Percentiles rank a stretch among this genome's conserved stretches.
These are phyloP conservation scores for Stenolophus ochropezus DNA, from an alignment of 2,888 invertebrate species.

Conservation along the genomic window DNA sequence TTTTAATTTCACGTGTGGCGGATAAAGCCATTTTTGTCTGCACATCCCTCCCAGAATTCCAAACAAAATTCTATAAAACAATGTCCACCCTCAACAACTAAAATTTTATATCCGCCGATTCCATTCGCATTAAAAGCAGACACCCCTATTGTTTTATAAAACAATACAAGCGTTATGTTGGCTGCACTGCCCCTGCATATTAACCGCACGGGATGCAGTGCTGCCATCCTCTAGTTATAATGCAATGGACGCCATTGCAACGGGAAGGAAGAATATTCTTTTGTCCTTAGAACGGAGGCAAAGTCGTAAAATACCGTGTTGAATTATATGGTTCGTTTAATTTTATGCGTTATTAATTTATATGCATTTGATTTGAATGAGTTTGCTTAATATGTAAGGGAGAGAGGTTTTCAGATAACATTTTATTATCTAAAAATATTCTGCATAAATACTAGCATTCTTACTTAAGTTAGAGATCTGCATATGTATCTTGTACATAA, in stretches of 20 bases:
- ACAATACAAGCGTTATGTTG: neutral
- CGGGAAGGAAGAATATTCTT: neutral
- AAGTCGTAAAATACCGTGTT: neutral
- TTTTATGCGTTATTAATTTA: neutral
- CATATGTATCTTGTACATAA: neutral
- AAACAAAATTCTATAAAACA: neutral
- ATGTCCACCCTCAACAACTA: neutral
- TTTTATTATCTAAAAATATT: neutral
- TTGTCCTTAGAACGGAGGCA: neutral
- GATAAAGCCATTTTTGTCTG: too few species aligned
- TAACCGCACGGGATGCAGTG: neutral
- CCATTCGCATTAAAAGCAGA: neutral
- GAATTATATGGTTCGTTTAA: neutral
- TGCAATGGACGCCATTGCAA: neutral
- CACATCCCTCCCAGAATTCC: too few species aligned
- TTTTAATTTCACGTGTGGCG: neutral
- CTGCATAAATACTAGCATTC: neutral
- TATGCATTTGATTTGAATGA: neutral
- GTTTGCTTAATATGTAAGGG: neutral
- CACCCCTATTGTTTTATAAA: neutral
- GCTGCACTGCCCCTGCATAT: neutral
- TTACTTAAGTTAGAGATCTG: neutral
- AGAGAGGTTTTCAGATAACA: neutral
- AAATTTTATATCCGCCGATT: neutral
- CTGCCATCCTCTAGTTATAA: neutral